These are phyloP conservation scores for Pentamera pediparva DNA, from an alignment of 53 echinoderm and acorn worm species.

Conservation along the genomic window DNA sequence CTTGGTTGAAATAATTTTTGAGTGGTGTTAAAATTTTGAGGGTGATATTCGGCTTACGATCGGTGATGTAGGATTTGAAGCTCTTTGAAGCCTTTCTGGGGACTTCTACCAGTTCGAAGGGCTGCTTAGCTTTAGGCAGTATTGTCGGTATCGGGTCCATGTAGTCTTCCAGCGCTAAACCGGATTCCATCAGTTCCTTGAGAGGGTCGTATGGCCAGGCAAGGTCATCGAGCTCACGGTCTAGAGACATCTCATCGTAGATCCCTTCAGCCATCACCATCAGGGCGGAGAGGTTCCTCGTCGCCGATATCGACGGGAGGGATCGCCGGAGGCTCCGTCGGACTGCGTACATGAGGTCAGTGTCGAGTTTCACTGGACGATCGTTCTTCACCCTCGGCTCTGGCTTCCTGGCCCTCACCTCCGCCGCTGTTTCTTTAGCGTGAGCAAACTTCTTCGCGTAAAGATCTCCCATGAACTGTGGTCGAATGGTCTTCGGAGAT, in stretches of 20 bases:
- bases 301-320: conserved; percentile 2
- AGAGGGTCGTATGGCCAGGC: conserved; percentile 21
- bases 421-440: conserved; percentile 2
- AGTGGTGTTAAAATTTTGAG: background rate
- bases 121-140: background rate
- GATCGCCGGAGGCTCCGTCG: conserved; percentile 3
- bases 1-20: background rate
- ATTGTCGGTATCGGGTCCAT: background rate
- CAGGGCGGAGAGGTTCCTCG: conserved; percentile 10
- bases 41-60: too few species aligned
- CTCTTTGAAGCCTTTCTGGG: too few species aligned
- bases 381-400: conserved; percentile 19
- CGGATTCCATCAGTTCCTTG: background rate
- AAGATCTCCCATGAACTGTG: background rate
- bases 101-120: background rate
- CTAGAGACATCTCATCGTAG: conserved; percentile 9
- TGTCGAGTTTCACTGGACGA: conserved; percentile 2
- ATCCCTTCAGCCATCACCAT: conserved; percentile 35
- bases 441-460: background rate
- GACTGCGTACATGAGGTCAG: conserved; percentile 12
- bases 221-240: conserved; percentile 16
- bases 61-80: too few species aligned
- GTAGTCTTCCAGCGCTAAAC: background rate
- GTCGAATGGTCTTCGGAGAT: background rate
- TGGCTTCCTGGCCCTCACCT: background rate